Evolutionary conservation across 64 coral and sea anemone species (phyloP), one percentile per base, ranked within the genome.

Genomic region (Exaiptasia diaphana): DNA sequence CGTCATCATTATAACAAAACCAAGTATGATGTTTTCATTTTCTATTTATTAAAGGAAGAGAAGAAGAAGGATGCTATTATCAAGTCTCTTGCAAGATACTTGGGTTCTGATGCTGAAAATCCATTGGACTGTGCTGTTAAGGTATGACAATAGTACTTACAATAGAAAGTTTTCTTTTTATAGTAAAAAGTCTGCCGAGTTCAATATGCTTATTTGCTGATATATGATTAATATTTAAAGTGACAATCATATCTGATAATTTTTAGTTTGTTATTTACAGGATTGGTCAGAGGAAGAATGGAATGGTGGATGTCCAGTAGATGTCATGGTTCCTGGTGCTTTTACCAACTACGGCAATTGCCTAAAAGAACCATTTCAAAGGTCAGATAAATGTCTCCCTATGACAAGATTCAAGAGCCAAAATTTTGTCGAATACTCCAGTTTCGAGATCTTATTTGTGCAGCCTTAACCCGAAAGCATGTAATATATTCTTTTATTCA

Each of bases 251-350:
- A n/a, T n/a, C n/a, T n/a, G n/a, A n/a, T n/a, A n/a, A 69, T 20
- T 69, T 74, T 53, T 52, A 10, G 58, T 54, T 18, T 30, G 31
- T 32, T 84, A 14, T 49, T 21, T 26, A 18, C 63, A 97, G 94
- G 94, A 97, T 30, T 97, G 94, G 94, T 91, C 84, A 26, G 69
- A 92, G 33, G 94, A 91, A 38, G 46, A 38, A 4, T 97, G 89
- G 88, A 97, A 97, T 80, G 94, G 94, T 25, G 89, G 94, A 17
- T 92, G 94, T 46, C 94, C 94, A 25, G 94, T 97, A 8, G 90
- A 87, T 67, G 83, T 92, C 29, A 92, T 87, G 77, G 85, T 67
- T 49, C 94, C 94, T 64, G 94, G 94, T 32, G 88, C 94, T 39
- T 53, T 97, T 18, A 65, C 15, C 23, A 92, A 92, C 59, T 97